Conservation (phyloP, 2,113 vertebrate species). For the Recurvirostra avosetta region DNA sequence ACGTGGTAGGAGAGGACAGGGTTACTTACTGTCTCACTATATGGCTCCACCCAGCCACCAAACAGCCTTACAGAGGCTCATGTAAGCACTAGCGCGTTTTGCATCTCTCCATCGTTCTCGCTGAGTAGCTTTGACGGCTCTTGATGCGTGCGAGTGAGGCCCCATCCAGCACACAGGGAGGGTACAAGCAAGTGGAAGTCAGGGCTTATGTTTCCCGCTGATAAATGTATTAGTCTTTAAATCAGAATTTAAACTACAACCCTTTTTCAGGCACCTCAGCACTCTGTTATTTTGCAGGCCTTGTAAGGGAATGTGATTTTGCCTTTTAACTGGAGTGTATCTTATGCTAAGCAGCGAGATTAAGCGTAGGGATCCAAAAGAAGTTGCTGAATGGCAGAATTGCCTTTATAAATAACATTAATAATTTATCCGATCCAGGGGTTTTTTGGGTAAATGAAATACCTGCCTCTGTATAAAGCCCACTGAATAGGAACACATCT, state of each 20-base stretch:
- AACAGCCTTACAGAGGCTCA: neutral
- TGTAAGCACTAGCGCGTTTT: fast-evolving
- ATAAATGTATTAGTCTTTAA: constrained; percentile 67
- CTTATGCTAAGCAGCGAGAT: constrained; percentile 69
- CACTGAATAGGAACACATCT: constrained; percentile 66
- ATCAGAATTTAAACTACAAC: constrained; percentile 56
- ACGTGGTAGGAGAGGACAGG: neutral
- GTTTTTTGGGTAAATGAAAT: constrained; percentile 56
- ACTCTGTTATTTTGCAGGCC: constrained; percentile 34
- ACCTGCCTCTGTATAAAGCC: constrained; percentile 66
- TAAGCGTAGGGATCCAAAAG: constrained; percentile 59
- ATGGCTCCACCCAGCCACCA: neutral
- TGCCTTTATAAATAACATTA: constrained; percentile 73
- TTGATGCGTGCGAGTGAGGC: neutral
- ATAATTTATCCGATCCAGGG: constrained; percentile 68
- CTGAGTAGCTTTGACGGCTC: neutral
- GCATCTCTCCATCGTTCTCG: neutral
- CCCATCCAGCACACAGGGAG: neutral
- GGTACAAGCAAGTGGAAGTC: constrained; percentile 5
- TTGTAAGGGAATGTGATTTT: constrained; percentile 65
- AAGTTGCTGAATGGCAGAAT: constrained; percentile 70
- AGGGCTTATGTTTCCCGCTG: constrained; percentile 63
- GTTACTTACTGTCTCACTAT: neutral
- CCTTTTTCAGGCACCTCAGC: constrained; percentile 45
- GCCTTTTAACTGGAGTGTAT: constrained; percentile 69